These are phyloP conservation scores for Polydrusus pterygomalis DNA, from an alignment of 2,888 invertebrate species.

Conservation along the genomic window DNA sequence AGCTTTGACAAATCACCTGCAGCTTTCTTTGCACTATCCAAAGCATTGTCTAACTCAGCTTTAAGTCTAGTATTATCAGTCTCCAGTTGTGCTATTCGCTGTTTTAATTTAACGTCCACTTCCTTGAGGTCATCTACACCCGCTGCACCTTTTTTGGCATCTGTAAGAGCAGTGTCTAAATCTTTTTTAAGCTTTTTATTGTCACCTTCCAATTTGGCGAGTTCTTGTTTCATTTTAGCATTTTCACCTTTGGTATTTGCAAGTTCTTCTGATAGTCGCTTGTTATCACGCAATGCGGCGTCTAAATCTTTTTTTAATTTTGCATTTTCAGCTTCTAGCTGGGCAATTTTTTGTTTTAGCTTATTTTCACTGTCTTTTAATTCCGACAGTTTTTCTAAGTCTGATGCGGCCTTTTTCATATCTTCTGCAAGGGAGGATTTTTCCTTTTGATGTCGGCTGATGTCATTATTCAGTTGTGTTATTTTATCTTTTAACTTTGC, in stretches of 20 bases:
- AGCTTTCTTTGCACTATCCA: conserved; percentile 55
- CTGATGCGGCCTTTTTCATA: conserved; percentile 48
- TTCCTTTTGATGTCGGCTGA: conserved; percentile 57
- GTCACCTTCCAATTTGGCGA: conserved; percentile 57
- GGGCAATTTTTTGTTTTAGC: conserved; percentile 55
- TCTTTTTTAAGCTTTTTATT: conserved; percentile 58
- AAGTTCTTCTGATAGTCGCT: conserved; percentile 33
- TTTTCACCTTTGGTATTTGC: conserved; percentile 49
- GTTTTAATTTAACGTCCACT: conserved; percentile 49
- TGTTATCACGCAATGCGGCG: conserved; percentile 50
- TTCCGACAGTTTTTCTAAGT: conserved; percentile 49
- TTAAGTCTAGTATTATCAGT: conserved; percentile 57
- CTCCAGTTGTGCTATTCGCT: conserved; percentile 55
- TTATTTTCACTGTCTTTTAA: conserved; percentile 57
- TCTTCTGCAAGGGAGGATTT: conserved; percentile 37
- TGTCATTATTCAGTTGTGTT: conserved; percentile 49
- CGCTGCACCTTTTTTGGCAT: conserved; percentile 54
- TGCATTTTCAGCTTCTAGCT: conserved; percentile 59
- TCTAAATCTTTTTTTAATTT: conserved; percentile 60
- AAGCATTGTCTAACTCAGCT: conserved; percentile 54
- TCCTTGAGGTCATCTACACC: conserved; percentile 48
- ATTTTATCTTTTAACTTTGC: conserved; percentile 58
- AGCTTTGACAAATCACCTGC: conserved; percentile 50
- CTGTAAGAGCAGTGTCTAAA: conserved; percentile 49
- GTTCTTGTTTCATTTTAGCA: conserved; percentile 50